Evolutionary conservation across 1,140 invertebrate genomes (phyloP).

Genomic region (Tetraneura akinire): DNA sequence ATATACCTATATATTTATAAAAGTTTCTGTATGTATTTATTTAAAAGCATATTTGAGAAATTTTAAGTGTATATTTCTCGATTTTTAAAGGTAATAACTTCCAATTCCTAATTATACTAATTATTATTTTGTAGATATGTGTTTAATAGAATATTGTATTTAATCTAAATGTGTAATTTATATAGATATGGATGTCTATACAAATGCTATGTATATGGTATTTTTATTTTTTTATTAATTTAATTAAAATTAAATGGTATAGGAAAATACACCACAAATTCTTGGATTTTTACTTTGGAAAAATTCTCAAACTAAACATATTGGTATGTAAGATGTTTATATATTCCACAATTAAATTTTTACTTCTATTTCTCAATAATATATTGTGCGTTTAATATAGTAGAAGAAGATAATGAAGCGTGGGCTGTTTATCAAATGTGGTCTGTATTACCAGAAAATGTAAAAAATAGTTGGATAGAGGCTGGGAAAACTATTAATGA

Average conservation of each 20-base stretch:
- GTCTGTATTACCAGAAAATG: constrained; percentile 73
- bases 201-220: too few relatives aligned
- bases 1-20: too few relatives aligned
- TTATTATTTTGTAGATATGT: too few relatives aligned
- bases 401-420: constrained; percentile 64
- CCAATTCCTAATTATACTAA: too few relatives aligned
- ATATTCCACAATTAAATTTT: neutral
- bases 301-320: constrained; percentile 62
- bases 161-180: too few relatives aligned
- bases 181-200: too few relatives aligned
- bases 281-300: constrained; percentile 85
- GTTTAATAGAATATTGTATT: too few relatives aligned
- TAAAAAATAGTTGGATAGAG: constrained; percentile 74
- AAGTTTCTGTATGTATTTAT: too few relatives aligned
- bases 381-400: constrained; percentile 18
- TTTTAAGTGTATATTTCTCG: too few relatives aligned
- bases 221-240: too few relatives aligned
- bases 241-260: constrained; percentile 53
- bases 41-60: too few relatives aligned
- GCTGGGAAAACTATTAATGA: constrained; percentile 66
- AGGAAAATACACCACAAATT: constrained; percentile 78
- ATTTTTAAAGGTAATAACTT: too few relatives aligned
- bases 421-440: constrained; percentile 81
- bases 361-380: neutral
- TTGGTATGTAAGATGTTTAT: constrained; percentile 8